These are phyloP conservation scores for Echinarachnius parma DNA, from an alignment of 53 echinoderm and acorn worm genomes.

Conservation along the genomic window DNA sequence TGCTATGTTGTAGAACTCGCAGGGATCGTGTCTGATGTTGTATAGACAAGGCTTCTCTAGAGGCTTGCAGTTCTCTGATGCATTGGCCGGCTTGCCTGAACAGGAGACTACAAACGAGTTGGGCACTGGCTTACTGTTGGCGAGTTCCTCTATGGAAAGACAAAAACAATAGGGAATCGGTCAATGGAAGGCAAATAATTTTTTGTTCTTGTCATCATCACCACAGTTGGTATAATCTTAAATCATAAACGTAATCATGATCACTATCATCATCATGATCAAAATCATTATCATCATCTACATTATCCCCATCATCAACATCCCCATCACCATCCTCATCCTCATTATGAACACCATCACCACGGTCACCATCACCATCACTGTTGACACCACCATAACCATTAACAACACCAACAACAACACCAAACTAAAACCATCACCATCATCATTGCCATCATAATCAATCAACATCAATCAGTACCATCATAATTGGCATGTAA, in stretches of 20 bases:
- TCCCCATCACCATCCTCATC: conserved; percentile 14
- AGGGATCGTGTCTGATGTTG: conserved; percentile 78
- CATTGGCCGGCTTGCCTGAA: conserved; percentile 61
- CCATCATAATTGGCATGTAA: no score
- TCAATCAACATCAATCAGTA: no score
- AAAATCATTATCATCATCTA: neutral
- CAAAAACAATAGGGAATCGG: no score
- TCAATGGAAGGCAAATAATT: no score
- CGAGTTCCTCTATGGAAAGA: no score
- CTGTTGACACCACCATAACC: neutral
- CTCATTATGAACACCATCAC: conserved; percentile 1
- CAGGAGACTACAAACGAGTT: conserved; percentile 67
- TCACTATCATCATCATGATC: neutral
- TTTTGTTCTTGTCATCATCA: no score
- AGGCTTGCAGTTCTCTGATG: conserved; percentile 73
- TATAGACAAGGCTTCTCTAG: conserved; percentile 72
- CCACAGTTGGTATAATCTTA: no score
- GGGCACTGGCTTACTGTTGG: no score
- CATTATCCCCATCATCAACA: neutral
- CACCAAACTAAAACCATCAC: no score
- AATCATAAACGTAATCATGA: neutral
- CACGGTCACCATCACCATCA: neutral
- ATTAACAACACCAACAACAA: no score
- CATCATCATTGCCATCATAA: no score
- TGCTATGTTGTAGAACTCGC: conserved; percentile 90